Evolutionary conservation across 2,113 vertebrate genomes (phyloP).

Genomic region (Xiphophorus maculatus): DNA sequence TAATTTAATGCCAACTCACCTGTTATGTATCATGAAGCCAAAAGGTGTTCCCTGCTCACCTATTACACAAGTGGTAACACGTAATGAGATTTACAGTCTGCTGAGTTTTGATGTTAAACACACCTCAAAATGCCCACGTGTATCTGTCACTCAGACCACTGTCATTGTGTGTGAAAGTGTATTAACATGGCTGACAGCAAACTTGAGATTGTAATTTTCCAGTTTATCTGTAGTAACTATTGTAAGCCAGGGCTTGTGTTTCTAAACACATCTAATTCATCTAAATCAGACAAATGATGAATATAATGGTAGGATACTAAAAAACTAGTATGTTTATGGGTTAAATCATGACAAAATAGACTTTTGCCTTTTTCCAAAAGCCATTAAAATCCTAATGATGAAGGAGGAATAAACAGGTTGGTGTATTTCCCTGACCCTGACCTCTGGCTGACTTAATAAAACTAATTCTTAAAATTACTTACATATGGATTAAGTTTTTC

Average conservation of each 20-base stretch:
- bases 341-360: not conserved
- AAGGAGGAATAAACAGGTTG: not conserved
- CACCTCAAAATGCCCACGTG: conserved; percentile 21
- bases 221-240: not conserved
- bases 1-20: conserved; percentile 7
- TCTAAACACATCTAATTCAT: not conserved
- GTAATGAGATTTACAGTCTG: conserved; percentile 34
- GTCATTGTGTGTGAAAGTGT: conserved; percentile 20
- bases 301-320: not conserved
- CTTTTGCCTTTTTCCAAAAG: not conserved
- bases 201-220: conserved; percentile 29
- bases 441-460: not conserved
- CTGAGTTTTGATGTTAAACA: conserved; percentile 40
- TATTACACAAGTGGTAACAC: conserved; percentile 39
- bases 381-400: not conserved
- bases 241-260: not conserved
- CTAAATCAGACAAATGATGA: not conserved
- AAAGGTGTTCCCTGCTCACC: not conserved
- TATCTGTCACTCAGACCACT: conserved; percentile 11
- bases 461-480: not conserved
- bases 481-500: conserved; percentile 13
- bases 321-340: not conserved
- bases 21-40: not conserved
- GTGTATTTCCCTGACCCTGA: not conserved
- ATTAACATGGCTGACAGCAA: conserved; percentile 55